Percentiles rank a stretch among this genome's conserved stretches.
Evolutionary conservation across 1,140 invertebrate species (phyloP).

Genomic region (Samia ricini): DNA sequence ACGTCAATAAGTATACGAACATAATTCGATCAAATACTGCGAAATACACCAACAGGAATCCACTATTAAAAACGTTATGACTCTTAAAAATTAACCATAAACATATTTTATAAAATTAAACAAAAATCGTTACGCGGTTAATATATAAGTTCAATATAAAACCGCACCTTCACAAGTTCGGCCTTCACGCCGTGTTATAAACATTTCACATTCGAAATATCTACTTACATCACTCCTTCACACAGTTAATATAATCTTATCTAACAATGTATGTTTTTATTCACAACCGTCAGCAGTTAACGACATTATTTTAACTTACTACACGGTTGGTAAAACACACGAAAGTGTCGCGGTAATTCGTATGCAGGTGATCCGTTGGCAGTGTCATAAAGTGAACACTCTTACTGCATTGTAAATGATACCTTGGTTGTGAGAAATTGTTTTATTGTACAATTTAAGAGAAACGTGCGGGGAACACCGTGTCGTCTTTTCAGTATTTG

Average conservation of each 20-base stretch:
- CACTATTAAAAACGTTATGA: neutral
- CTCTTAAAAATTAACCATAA: neutral
- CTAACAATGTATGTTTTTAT: conserved; percentile 30
- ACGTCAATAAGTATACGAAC: too few relatives aligned
- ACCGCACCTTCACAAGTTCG: neutral
- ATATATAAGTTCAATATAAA: neutral
- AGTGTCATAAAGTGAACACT: conserved; percentile 48
- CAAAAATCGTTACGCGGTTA: too few relatives aligned
- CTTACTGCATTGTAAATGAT: conserved; percentile 49
- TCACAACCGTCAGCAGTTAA: conserved; percentile 29
- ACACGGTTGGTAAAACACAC: conserved; percentile 41
- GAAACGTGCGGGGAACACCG: conserved; percentile 4
- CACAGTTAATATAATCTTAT: conserved; percentile 16
- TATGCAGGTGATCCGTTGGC: conserved; percentile 41
- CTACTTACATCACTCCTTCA: neutral
- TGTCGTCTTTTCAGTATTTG: neutral
- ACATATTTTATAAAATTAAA: too few relatives aligned
- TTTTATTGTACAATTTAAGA: conserved; percentile 33
- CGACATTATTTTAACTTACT: conserved; percentile 37
- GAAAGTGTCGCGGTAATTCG: conserved; percentile 57
- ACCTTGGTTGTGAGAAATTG: conserved; percentile 29
- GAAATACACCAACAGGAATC: too few relatives aligned
- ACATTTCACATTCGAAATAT: neutral
- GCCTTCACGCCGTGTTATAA: neutral
- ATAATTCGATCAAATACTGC: too few relatives aligned